These are phyloP conservation scores for Acrocephalus kingi DNA, from an alignment of 2,113 vertebrate species.

Conservation along the genomic window DNA sequence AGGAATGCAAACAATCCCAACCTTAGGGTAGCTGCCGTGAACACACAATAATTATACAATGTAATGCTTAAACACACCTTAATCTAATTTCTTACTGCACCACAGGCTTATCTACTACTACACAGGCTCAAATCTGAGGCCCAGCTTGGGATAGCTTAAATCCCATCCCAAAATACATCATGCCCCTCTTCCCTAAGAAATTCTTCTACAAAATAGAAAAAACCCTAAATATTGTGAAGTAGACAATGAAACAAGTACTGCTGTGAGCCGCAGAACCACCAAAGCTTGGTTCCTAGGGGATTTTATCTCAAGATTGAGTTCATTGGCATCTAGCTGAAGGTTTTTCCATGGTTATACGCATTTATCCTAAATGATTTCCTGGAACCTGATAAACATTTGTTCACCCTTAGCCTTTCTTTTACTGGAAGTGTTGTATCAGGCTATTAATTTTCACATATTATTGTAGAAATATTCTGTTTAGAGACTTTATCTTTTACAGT, in stretches of 20 bases:
- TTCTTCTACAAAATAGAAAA: neutral
- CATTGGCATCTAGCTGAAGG: neutral
- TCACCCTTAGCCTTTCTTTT: neutral
- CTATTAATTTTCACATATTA: neutral
- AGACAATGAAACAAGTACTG: neutral
- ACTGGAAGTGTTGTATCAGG: neutral
- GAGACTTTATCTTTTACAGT: neutral
- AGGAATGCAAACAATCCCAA: too few relatives aligned
- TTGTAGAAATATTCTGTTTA: neutral
- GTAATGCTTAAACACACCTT: too few relatives aligned
- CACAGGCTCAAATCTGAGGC: too few relatives aligned
- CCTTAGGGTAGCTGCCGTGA: too few relatives aligned
- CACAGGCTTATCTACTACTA: too few relatives aligned
- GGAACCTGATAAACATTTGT: neutral
- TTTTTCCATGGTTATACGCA: neutral
- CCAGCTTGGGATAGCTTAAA: too few relatives aligned
- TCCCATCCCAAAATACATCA: too few relatives aligned
- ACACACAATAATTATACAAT: too few relatives aligned
- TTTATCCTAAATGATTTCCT: neutral
- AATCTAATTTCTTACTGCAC: too few relatives aligned
- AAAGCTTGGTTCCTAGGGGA: neutral
- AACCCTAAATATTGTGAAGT: neutral
- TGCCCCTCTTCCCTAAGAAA: too few relatives aligned
- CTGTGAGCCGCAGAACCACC: neutral
- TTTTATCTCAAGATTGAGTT: neutral